Conservation (phyloP, 2,888 invertebrate genomes). For the Agrotis puta region DNA sequence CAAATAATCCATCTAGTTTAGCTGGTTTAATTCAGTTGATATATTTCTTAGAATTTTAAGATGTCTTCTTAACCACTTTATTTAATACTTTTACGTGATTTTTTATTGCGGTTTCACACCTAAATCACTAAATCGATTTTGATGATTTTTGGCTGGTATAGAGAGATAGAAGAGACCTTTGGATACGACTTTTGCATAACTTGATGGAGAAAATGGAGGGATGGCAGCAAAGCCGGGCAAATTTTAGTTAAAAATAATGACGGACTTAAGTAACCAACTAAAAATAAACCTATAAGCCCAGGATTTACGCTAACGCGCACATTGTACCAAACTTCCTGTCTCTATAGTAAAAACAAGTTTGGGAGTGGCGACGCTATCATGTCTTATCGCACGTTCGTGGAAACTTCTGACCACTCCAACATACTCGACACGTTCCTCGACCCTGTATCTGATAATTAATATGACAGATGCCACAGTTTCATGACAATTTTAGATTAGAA, state of each 20-base stretch:
- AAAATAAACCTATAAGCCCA: background rate
- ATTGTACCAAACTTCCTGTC: constrained; percentile 65
- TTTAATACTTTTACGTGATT: too few relatives aligned
- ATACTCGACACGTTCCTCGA: constrained; percentile 63
- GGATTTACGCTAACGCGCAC: constrained; percentile 50
- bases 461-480: constrained; percentile 60
- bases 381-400: constrained; percentile 80
- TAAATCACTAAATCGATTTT: too few relatives aligned
- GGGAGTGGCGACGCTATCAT: constrained; percentile 72
- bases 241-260: constrained; percentile 1
- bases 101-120: too few relatives aligned
- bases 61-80: background rate
- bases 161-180: too few relatives aligned
- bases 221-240: too few relatives aligned
- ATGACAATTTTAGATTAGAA: constrained; percentile 59
- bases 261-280: background rate
- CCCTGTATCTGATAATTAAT: constrained; percentile 67
- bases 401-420: constrained; percentile 81
- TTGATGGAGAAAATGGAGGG: too few relatives aligned
- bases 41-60: background rate
- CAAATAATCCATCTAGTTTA: background rate
- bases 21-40: background rate
- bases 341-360: constrained; percentile 71
- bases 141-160: too few relatives aligned
- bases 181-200: too few relatives aligned